Base-by-base conservation (phyloP, 2,797 vertebrate genomes). In the Amblyopsis hoosieri region DNA sequence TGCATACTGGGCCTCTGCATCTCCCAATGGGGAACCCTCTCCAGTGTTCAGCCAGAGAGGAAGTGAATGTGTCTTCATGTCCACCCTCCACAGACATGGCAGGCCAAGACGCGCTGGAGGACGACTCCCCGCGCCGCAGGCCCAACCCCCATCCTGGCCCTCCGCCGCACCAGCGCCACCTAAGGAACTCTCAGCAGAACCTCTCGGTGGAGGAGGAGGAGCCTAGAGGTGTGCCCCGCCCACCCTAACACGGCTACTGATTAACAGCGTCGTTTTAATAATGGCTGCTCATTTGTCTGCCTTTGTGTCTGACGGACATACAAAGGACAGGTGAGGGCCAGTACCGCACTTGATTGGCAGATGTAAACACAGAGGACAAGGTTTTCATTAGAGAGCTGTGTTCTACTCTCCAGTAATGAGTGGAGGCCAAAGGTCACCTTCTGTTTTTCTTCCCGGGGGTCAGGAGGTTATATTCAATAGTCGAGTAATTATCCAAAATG, bases 71-170 rank as follows among this genome's bases (percentile, higher is more conserved):
- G 33, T 37, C 33, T 5, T 37, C 33, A 37, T 8, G 5, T 5
- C 33, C 33, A 37, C 33, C 33, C 8, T 5, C 3, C 69, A 58
- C 93, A 98, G 95, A 95, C 85, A 66, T 91, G 46, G 75, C 87
- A 5, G 84, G 93, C 0, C 93, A 94, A 42, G 87, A 92, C 11
- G 91, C 92, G 68, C 82, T 92, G 29, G 93, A 92, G 0, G 95
- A 95, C n/a, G 95, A 97, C 64, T 87, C 87, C 66, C 82, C 84
- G 69, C 90, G 92, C 64, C 88, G 93, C 78, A 94, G 95, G 90
- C 95, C 95, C 68, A 94, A 87, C 0, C 53, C 92, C 0, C 88
- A 96, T 59, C 93, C 93, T 3, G 88, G 82, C 72, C 75, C 90
- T 47, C 68, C 90, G 0, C 79, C 79, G 58, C 76, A 90, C 69